Evolutionary conservation across 1,140 invertebrate genomes (phyloP), one percentile per base, ranked within the genome.

Genomic region (Choristoneura fumiferana): DNA sequence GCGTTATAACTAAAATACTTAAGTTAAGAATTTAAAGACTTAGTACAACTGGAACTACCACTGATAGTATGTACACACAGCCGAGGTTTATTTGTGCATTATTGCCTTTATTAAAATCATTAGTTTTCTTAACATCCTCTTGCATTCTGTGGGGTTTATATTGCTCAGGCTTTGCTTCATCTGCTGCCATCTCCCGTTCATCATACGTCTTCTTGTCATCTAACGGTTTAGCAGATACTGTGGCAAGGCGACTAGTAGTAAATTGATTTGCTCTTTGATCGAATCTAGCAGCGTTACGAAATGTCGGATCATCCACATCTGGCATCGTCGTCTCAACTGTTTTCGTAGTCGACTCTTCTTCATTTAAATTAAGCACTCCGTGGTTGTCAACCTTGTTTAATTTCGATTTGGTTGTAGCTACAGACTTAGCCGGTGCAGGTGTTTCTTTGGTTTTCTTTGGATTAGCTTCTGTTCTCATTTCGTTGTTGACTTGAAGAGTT

Each of bases 191-290:
- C 0, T 77, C 68, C 0, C 65, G 71, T 53, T 80, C 72, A 15
- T 76, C 65, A 37, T 49, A 65, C 62, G 14, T n/a, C 54, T 61
- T 70, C 64, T 54, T 33, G 5, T 74, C 69, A 13, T 76, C 66
- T n/a, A 78, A 45, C 0, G 83, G 83, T 43, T 86, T 88, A 22
- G 79, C 81, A 38, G 83, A 86, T 14, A 85, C 85, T 13, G 83
- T 86, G 35, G 73, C 81, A 8, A 88, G 57, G 18, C 74, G 67
- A 38, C 67, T 82, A 17, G 81, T 88, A 14, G 85, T 88, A 49
- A 74, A 43, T 4, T 12, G 12, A 45, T 35, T 17, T 10, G 43
- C 14, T 58, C 49, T 9, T n/a, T 56, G 8, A 22, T 15, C 4
- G 35, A 36, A 39, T 12, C 35, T 17, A 10, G 12, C 17, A 53